These are phyloP conservation scores for Perizoma flavofasciatum DNA, from an alignment of 2,888 invertebrate species.

Conservation along the genomic window DNA sequence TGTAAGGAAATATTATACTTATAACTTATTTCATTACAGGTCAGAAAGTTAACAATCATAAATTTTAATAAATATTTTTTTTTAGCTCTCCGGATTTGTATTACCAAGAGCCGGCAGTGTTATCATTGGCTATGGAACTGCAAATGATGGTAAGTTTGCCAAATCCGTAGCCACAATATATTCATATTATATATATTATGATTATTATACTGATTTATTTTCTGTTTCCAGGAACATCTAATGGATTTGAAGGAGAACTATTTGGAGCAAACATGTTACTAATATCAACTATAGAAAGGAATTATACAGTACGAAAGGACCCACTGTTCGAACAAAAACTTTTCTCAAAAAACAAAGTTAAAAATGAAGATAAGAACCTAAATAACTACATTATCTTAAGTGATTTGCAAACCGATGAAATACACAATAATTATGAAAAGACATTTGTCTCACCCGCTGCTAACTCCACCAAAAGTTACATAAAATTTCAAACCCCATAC, in stretches of 20 bases:
- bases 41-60: neutral
- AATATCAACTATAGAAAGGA: slow-evolving; percentile 80
- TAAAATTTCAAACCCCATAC: slow-evolving; percentile 51
- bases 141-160: slow-evolving; percentile 81
- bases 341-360: slow-evolving; percentile 61
- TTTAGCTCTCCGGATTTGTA: slow-evolving; percentile 81
- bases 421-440: slow-evolving; percentile 56
- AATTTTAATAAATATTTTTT: slow-evolving; percentile 37
- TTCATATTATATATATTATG: too few species aligned
- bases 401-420: slow-evolving; percentile 58
- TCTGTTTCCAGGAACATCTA: slow-evolving; percentile 76
- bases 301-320: slow-evolving; percentile 56
- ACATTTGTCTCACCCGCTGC: slow-evolving; percentile 31
- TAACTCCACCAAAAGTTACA: slow-evolving; percentile 47
- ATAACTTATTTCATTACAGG: neutral
- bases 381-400: slow-evolving; percentile 62
- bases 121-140: slow-evolving; percentile 88
- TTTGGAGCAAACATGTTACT: slow-evolving; percentile 87
- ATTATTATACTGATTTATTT: neutral
- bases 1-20: neutral
- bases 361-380: slow-evolving; percentile 42
- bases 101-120: slow-evolving; percentile 86
- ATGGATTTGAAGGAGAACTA: slow-evolving; percentile 87
- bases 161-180: neutral
- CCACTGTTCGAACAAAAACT: slow-evolving; percentile 57